Evolutionary conservation across 2,797 vertebrate species (phyloP), one percentile per base, ranked within the genome.

Genomic region (Micromesistius poutassou): DNA sequence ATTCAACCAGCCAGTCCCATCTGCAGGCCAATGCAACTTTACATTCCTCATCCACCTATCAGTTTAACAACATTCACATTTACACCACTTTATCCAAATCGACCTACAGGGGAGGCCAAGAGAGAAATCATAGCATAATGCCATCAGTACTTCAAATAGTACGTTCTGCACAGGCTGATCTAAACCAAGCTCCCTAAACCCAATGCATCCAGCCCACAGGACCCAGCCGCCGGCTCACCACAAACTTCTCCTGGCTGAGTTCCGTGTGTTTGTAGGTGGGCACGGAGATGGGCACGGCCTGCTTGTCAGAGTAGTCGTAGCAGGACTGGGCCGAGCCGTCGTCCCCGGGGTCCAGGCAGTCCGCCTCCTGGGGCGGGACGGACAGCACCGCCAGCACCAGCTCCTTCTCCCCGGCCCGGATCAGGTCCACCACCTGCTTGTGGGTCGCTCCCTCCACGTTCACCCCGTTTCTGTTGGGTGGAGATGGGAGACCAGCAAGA

Each of bases 401-500:
- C 90, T 98, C 97, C 89, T 94, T 93, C 92, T 99, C 97, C 0
- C 97, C 97, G 0, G 96, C 97, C 0, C 97, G 96, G 89, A 99
- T 99, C 92, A 99, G 95, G 80, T 99, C 98, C 89, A 99, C 98
- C 92, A 98, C 98, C 88, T 99, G 97, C 93, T 98, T 98, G 91
- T 99, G 98, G 0, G 97, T 99, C 0, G 97, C 96, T 30, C 98
- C 97, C 36, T 99, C 98, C 0, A 99, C 97, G 14, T 97, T 98
- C 88, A 98, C 96, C 7, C 96, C 95, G 1, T 98, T 99, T 77
- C 97, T 98, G 80, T 78, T 2, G 40, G 82, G 86, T 2, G 28
- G 6, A 74, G n/a, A 76, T 31, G 71, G n/a, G 78, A 55, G 22
- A 14, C 5, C 50, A 16, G 38, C 22, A 25, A 12, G 66, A 9